A percentile compares a stretch with the other conserved stretches of the same genome.
Conservation (phyloP, 1,140 invertebrate genomes). For the Papilio polytes region DNA sequence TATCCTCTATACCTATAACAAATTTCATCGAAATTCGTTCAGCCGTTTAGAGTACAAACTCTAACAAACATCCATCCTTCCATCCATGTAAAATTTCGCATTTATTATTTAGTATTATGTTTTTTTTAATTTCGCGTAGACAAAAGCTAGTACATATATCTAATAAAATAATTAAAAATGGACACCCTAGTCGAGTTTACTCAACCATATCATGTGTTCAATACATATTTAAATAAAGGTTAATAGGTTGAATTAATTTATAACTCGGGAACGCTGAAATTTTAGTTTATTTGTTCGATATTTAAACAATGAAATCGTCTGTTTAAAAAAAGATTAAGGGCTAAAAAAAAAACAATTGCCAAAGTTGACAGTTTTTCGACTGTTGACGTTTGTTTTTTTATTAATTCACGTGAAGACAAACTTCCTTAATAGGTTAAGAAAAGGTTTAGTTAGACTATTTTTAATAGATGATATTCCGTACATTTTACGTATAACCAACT, state of each 20-base stretch:
- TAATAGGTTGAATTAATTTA: slow-evolving; percentile 45
- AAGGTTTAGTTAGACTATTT: neutral
- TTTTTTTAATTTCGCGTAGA: no score
- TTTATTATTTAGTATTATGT: no score
- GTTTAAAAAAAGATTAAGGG: neutral
- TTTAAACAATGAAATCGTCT: neutral
- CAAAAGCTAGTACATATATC: no score
- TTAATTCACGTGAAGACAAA: neutral
- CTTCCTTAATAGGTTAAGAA: slow-evolving; percentile 1
- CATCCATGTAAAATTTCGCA: no score
- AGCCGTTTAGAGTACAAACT: no score
- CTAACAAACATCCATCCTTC: no score
- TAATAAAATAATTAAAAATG: slow-evolving; percentile 1
- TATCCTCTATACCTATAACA: no score
- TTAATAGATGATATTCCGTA: neutral
- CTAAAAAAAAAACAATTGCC: neutral
- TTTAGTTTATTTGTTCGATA: slow-evolving; percentile 10
- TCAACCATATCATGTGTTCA: slow-evolving; percentile 52
- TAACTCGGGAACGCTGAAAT: slow-evolving; percentile 23
- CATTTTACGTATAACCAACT: neutral
- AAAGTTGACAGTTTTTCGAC: neutral
- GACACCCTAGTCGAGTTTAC: slow-evolving; percentile 48
- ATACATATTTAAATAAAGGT: slow-evolving; percentile 60
- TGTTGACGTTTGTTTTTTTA: neutral
- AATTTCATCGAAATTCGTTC: no score